Evolutionary conservation across 1,140 invertebrate genomes (phyloP), one percentile per base, ranked within the genome.

Genomic region (Polypedilum vanderplanki): DNA sequence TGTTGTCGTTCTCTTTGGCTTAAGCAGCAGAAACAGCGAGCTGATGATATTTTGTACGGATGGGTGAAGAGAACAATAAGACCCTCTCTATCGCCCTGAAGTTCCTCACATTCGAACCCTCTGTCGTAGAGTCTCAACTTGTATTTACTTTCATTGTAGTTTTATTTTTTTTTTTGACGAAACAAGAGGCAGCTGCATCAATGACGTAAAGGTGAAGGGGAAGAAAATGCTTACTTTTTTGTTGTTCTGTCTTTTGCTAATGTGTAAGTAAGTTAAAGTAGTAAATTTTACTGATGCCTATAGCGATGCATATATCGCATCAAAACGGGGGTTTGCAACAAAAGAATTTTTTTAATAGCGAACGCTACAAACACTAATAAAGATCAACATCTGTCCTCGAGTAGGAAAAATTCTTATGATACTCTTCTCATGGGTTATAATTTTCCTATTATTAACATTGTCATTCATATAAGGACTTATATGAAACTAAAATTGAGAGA

Each of bases 191-290:
- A 70, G 65, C 65, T 70, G 65, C 65, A 70, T 70, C 65, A 70
- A 70, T 70, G 65, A 70, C 65, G 65, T 70, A 70, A 70, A 70
- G 65, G 65, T 70, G 65, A 70, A 70, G 65, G 65, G 65, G 65
- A 70, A 70, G 65, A 18, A 70, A 70, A 57, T 12, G 10, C n/a
- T 57, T 57, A 33, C 5, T 33, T 33, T 33, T 33, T 3, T 33
- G n/a, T n/a, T n/a, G n/a, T 33, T 33, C 24, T 33, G 24, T 33
- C 24, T 33, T 33, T 33, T 33, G 24, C 24, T 33, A 33, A 33
- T 33, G 24, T 33, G 24, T 33, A 33, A 33, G 24, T 33, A 33
- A 57, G 46, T 57, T 57, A 17, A 57, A 57, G n/a, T 15, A 57
- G 46, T 15, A n/a, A n/a, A n/a, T n/a, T n/a, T n/a, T n/a, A n/a